phyloP scores from a whole-genome alignment of 2,113 vertebrate genomes.

The Antechinus stuartii region DNA sequence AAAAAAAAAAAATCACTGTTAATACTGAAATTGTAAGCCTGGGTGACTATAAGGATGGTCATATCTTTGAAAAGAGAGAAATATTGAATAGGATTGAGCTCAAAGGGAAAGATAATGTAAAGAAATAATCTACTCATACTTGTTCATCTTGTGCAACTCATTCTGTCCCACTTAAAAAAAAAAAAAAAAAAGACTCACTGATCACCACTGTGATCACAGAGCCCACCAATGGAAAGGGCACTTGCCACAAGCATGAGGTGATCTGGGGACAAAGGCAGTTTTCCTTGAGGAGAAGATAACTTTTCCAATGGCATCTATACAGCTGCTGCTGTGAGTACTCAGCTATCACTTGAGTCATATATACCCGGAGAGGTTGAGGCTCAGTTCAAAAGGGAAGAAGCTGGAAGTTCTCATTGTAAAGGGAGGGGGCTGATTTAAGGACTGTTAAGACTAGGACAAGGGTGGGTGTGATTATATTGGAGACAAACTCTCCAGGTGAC shows the following conservation, averaged over 20 bases:
- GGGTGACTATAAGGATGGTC: not conserved
- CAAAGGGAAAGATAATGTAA: not conserved
- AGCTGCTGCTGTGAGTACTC: not conserved
- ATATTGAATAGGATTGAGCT: not conserved
- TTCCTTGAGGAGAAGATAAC: not conserved
- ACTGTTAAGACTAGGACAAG: not conserved
- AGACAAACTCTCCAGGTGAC: not conserved
- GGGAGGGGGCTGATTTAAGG: not conserved
- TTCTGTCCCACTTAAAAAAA: not conserved
- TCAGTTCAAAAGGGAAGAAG: not conserved
- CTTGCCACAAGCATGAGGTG: not conserved
- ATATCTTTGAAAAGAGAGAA: not conserved
- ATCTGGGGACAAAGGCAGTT: not conserved
- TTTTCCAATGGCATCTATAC: not conserved
- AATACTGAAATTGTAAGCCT: not conserved
- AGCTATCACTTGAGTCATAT: too few species aligned
- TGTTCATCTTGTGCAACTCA: not conserved
- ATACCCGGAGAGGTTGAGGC: not conserved
- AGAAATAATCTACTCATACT: not conserved
- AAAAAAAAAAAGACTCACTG: not conserved
- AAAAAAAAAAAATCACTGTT: not conserved
- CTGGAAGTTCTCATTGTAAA: not conserved
- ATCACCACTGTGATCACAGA: not conserved
- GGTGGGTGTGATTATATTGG: not conserved
- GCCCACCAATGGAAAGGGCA: not conserved